Percentiles rank a stretch among this genome's conserved stretches.
Evolutionary conservation across 2,888 invertebrate genomes (phyloP).

Genomic region (Habroteleia sp.): DNA sequence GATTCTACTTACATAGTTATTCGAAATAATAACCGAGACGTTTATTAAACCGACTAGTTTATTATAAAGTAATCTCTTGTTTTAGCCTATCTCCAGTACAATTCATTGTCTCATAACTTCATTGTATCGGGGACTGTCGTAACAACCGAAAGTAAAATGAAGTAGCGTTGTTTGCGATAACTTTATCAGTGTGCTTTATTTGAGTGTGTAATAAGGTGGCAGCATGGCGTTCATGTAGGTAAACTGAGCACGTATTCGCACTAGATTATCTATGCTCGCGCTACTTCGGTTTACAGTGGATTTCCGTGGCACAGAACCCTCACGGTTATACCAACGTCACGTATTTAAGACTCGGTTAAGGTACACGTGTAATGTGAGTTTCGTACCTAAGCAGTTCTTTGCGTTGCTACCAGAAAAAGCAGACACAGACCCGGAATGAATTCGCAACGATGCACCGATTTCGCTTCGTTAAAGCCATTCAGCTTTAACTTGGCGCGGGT

Average conservation of each 20-base stretch:
- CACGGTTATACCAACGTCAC: slow-evolving; percentile 75
- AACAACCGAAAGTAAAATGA: slow-evolving; percentile 60
- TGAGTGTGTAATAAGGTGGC: slow-evolving; percentile 60
- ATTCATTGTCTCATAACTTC: slow-evolving; percentile 46
- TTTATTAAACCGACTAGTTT: slow-evolving; percentile 44
- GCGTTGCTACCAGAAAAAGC: slow-evolving; percentile 54
- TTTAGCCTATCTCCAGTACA: slow-evolving; percentile 37
- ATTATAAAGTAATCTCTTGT: slow-evolving; percentile 41
- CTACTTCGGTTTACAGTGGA: slow-evolving; percentile 69
- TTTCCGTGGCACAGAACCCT: slow-evolving; percentile 69
- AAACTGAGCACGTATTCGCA: slow-evolving; percentile 64
- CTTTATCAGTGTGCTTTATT: slow-evolving; percentile 62
- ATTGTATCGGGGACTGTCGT: slow-evolving; percentile 57
- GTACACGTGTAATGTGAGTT: slow-evolving; percentile 71
- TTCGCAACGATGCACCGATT: slow-evolving; percentile 41
- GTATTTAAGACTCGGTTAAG: slow-evolving; percentile 78
- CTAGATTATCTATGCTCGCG: slow-evolving; percentile 63
- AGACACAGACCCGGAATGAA: slow-evolving; percentile 31
- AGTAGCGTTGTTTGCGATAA: slow-evolving; percentile 59
- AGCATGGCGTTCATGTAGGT: slow-evolving; percentile 47
- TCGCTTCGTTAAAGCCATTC: slow-evolving; percentile 68
- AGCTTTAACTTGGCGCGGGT: slow-evolving; percentile 61
- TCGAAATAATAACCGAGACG: slow-evolving; percentile 12
- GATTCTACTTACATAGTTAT: not conserved
- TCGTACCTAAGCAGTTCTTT: slow-evolving; percentile 54